Conservation (phyloP, 2,113 vertebrate species). For the Synchiropus splendidus region DNA sequence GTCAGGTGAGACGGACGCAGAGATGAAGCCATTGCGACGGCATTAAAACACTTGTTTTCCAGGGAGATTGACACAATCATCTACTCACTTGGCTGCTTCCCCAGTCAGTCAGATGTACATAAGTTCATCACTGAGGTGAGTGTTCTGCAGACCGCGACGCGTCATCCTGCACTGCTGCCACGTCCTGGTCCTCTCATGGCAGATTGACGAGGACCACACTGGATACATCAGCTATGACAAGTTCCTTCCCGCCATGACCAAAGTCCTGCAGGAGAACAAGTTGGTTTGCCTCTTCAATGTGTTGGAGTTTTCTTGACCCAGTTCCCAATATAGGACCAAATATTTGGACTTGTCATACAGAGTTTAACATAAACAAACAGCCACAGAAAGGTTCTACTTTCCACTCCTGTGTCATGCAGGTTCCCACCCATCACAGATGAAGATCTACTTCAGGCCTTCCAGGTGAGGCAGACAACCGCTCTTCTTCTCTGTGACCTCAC, state of each 20-base stretch:
- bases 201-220: constrained; percentile 83
- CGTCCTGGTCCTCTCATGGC: constrained; percentile 20
- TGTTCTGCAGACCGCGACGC: neutral
- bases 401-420: constrained; percentile 45
- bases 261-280: constrained; percentile 74
- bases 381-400: too few species aligned
- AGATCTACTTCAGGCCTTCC: constrained; percentile 80
- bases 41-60: constrained; percentile 7
- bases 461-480: constrained; percentile 62
- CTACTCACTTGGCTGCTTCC: constrained; percentile 84
- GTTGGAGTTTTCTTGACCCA: neutral
- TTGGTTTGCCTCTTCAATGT: constrained; percentile 38
- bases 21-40: neutral
- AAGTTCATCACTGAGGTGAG: constrained; percentile 77
- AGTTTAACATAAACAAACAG: too few species aligned
- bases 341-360: too few species aligned
- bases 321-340: too few species aligned
- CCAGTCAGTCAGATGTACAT: constrained; percentile 78
- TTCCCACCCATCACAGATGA: constrained; percentile 79
- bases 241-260: constrained; percentile 85
- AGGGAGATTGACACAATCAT: constrained; percentile 87
- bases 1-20: constrained; percentile 75
- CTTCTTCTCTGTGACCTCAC: neutral
- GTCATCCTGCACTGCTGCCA: neutral
- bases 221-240: constrained; percentile 76